Percentiles rank a stretch among this genome's conserved stretches.
Evolutionary conservation across 2,113 vertebrate genomes (phyloP).

Genomic region (Herpetotheres cachinnans): DNA sequence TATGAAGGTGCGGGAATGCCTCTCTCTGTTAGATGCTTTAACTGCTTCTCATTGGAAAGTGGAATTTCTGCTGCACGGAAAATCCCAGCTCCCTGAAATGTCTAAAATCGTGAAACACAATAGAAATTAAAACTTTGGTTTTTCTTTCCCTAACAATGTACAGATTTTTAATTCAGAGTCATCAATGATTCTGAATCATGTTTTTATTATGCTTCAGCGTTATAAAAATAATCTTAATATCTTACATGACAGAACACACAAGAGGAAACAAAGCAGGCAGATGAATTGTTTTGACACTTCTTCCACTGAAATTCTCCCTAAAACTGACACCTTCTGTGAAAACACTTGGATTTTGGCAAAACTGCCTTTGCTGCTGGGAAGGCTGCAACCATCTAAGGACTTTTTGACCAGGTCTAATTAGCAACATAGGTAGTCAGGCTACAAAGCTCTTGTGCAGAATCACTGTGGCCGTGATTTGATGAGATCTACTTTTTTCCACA

Average conservation of each 20-base stretch:
- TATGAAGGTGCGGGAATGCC: not conserved
- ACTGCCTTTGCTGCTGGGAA: not conserved
- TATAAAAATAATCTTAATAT: not conserved
- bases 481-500: not conserved
- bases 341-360: constrained; percentile 29
- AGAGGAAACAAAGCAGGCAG: constrained; percentile 4
- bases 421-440: not conserved
- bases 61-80: not conserved
- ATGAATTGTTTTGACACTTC: constrained; percentile 25
- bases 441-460: not conserved
- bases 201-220: not conserved
- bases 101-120: not conserved
- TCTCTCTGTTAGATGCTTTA: not conserved
- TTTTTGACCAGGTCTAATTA: constrained; percentile 21
- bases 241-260: not conserved
- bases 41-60: not conserved
- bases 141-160: not conserved
- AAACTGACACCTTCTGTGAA: not conserved
- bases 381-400: not conserved
- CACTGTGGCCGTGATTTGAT: not conserved
- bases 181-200: not conserved
- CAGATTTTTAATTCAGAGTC: not conserved
- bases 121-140: not conserved
- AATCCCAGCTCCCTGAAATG: not conserved
- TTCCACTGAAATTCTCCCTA: not conserved